Percentiles rank a stretch among this genome's conserved stretches.
phyloP scores from a whole-genome alignment of 2,113 vertebrate genomes.

The Ellobius talpinus region DNA sequence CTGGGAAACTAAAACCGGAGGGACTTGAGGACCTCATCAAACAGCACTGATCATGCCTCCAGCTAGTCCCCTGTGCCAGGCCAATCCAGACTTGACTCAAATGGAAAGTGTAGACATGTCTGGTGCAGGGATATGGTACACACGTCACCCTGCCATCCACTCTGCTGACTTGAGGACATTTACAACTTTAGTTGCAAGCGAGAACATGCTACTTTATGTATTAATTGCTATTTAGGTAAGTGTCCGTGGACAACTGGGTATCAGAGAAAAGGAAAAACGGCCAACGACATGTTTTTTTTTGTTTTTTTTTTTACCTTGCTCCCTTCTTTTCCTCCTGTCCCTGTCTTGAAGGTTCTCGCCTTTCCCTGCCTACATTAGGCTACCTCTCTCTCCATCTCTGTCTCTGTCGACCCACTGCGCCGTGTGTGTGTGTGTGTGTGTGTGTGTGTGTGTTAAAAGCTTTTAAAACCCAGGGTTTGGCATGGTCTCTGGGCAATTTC shows the following conservation, averaged over 20 bases:
- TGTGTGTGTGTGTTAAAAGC: background rate
- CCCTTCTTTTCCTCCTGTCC: background rate
- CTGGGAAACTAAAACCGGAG: background rate
- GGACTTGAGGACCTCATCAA: background rate
- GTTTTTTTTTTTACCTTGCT: background rate
- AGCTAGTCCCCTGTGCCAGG: slow-evolving; percentile 35
- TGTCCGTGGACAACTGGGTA: slow-evolving; percentile 51
- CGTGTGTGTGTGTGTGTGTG: background rate
- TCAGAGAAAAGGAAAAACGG: slow-evolving; percentile 48
- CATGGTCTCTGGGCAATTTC: slow-evolving; percentile 62
- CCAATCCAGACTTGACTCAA: slow-evolving; percentile 78
- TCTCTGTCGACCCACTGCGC: background rate
- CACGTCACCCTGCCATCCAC: slow-evolving; percentile 61
- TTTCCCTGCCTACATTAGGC: background rate
- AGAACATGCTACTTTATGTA: slow-evolving; percentile 64
- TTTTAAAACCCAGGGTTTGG: slow-evolving; percentile 28
- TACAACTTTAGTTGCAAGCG: slow-evolving; percentile 64
- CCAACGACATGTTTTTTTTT: background rate
- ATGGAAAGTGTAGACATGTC: slow-evolving; percentile 62
- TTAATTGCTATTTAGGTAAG: slow-evolving; percentile 63
- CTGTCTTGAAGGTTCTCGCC: background rate
- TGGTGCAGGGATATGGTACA: slow-evolving; percentile 36
- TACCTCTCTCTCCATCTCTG: background rate
- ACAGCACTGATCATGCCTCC: background rate
- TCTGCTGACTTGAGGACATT: slow-evolving; percentile 62